Conservation (phyloP, 2,113 vertebrate species). For the Malurus alboscapulatus region DNA sequence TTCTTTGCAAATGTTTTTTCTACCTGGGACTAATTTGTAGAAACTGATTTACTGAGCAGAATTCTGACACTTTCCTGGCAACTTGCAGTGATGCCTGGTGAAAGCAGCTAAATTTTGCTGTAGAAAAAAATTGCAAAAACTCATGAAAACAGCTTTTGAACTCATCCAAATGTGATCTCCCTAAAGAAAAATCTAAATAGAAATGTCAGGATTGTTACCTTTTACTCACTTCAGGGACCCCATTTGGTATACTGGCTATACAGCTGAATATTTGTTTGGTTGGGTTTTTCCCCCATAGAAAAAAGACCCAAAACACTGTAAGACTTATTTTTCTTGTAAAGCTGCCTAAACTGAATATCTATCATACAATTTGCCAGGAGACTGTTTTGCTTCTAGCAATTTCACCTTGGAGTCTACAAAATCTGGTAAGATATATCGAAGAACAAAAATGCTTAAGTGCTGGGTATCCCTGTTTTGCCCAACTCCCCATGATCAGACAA, state of each 20-base stretch:
- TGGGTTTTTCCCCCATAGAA: background rate
- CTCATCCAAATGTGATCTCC: conserved; percentile 10
- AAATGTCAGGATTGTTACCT: conserved; percentile 2
- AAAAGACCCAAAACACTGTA: background rate
- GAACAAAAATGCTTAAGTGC: background rate
- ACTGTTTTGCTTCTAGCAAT: background rate
- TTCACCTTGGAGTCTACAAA: background rate
- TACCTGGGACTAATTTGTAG: conserved; percentile 51
- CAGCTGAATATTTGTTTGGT: background rate
- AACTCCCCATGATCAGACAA: background rate
- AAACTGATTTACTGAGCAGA: conserved; percentile 44
- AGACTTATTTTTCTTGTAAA: background rate
- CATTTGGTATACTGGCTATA: background rate
- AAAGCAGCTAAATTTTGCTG: conserved; percentile 55
- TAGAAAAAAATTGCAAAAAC: conserved; percentile 11
- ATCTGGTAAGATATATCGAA: background rate
- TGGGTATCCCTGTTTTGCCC: background rate
- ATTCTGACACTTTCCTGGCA: conserved; percentile 62
- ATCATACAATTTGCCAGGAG: background rate
- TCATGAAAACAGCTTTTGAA: conserved; percentile 32
- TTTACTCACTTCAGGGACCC: background rate
- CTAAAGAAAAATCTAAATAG: conserved; percentile 17
- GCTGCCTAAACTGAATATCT: background rate
- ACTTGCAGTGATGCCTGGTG: conserved; percentile 10
- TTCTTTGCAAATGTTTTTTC: conserved; percentile 24